Conservation (phyloP, 2,888 invertebrate species). For the Lithophane semibrunnea region DNA sequence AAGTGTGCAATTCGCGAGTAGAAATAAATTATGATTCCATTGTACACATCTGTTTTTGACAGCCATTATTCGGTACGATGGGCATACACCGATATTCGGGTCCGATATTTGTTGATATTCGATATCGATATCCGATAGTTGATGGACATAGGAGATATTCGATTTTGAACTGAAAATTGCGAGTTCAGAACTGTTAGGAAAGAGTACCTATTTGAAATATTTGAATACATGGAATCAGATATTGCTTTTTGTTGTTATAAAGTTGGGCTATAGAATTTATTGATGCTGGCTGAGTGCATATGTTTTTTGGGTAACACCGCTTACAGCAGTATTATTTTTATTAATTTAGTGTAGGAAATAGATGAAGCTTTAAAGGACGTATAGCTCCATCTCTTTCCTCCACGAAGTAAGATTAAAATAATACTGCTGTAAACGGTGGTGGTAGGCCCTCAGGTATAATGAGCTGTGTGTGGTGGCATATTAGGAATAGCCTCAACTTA, state of each 20-base stretch:
- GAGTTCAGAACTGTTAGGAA: background rate
- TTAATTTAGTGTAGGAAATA: too few relatives aligned
- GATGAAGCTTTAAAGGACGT: too few relatives aligned
- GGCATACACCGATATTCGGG: conserved; percentile 1
- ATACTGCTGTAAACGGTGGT: too few relatives aligned
- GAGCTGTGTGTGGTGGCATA: too few relatives aligned
- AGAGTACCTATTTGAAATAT: conserved; percentile 16
- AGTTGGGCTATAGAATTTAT: background rate
- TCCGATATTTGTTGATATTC: conserved; percentile 13
- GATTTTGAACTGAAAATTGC: conserved; percentile 13
- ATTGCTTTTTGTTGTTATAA: conserved; percentile 23
- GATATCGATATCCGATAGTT: conserved; percentile 12
- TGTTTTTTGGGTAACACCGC: too few relatives aligned
- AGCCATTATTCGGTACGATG: conserved; percentile 8
- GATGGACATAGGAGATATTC: conserved; percentile 18
- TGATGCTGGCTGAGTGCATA: background rate
- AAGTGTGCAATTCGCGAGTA: background rate
- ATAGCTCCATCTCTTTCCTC: too few relatives aligned
- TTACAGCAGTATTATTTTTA: too few relatives aligned
- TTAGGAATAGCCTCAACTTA: background rate
- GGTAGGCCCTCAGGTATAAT: too few relatives aligned
- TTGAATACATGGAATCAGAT: conserved; percentile 18
- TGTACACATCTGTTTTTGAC: conserved; percentile 33
- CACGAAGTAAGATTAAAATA: too few relatives aligned
- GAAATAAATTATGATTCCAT: conserved; percentile 5